Conservation (phyloP, 2,113 vertebrate species). For the mouse (Mus musculus) region DNA sequence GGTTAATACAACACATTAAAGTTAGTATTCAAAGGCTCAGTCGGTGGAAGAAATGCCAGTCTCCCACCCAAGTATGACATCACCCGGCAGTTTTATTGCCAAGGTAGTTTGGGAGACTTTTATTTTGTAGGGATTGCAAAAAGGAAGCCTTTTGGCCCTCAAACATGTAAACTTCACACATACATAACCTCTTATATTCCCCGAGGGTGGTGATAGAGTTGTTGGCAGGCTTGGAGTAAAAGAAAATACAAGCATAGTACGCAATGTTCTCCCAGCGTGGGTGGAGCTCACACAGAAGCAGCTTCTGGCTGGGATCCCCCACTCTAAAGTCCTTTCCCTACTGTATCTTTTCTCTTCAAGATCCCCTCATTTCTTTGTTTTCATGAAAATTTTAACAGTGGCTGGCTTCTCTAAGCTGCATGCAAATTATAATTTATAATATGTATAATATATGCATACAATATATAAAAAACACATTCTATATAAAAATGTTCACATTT, state of each 20-base stretch:
- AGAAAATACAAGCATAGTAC: not conserved
- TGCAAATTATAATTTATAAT: not conserved
- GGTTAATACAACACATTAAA: conserved; percentile 68
- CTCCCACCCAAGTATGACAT: conserved; percentile 36
- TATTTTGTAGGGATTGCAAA: conserved; percentile 22
- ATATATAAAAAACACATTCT: not conserved
- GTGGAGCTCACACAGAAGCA: not conserved
- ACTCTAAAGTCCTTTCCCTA: not conserved
- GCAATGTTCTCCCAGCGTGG: not conserved
- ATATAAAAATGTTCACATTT: not conserved
- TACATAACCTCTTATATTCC: not conserved
- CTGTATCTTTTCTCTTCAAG: not conserved
- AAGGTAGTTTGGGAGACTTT: conserved; percentile 11
- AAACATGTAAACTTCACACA: not conserved
- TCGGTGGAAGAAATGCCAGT: conserved; percentile 54
- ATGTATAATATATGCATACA: not conserved
- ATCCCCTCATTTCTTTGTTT: not conserved
- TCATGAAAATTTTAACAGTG: not conserved
- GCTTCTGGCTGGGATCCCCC: not conserved
- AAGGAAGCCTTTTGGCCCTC: not conserved
- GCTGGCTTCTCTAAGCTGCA: not conserved
- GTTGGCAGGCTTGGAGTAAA: not conserved
- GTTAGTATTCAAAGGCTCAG: conserved; percentile 72
- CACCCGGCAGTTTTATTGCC: conserved; percentile 23
- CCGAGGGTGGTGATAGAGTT: not conserved